A percentile compares a stretch with the other conserved stretches of the same genome.
Conservation (phyloP, 37 sponge, comb jelly and placozoan genomes). For the Chondrosia reniformis region DNA sequence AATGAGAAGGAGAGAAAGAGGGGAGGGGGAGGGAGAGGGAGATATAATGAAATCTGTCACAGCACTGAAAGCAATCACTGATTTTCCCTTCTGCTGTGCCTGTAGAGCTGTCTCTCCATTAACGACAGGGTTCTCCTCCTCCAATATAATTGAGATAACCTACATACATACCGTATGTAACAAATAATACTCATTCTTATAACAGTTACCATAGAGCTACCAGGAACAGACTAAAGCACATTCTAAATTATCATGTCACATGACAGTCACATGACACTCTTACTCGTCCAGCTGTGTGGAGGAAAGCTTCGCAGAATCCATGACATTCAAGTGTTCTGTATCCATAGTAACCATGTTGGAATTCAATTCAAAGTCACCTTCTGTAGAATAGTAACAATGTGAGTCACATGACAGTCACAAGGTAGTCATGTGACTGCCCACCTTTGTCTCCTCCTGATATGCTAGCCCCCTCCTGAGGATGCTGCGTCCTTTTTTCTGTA, state of each 20-base stretch:
- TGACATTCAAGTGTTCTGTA: too few species aligned
- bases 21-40: conserved; percentile 25
- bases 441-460: conserved; percentile 41
- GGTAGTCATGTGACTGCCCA: background rate
- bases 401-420: too few species aligned
- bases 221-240: too few species aligned
- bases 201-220: too few species aligned
- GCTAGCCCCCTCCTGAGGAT: conserved; percentile 74
- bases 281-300: conserved; percentile 5
- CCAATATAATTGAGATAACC: conserved; percentile 35
- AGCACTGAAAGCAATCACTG: conserved; percentile 11
- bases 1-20: too few species aligned
- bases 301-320: background rate
- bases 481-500: conserved; percentile 72
- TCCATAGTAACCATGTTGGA: background rate
- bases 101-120: conserved; percentile 2
- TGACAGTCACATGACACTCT: too few species aligned
- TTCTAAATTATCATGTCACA: too few species aligned
- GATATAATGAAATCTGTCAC: conserved; percentile 17
- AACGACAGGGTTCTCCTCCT: conserved; percentile 24
- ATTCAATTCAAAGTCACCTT: background rate
- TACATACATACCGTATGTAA: background rate
- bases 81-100: background rate
- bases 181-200: background rate
- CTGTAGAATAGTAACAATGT: background rate